A percentile compares a stretch with the other conserved stretches of the same genome.
Conservation (phyloP, 1,140 invertebrate species). For the Sinella curviseta region DNA sequence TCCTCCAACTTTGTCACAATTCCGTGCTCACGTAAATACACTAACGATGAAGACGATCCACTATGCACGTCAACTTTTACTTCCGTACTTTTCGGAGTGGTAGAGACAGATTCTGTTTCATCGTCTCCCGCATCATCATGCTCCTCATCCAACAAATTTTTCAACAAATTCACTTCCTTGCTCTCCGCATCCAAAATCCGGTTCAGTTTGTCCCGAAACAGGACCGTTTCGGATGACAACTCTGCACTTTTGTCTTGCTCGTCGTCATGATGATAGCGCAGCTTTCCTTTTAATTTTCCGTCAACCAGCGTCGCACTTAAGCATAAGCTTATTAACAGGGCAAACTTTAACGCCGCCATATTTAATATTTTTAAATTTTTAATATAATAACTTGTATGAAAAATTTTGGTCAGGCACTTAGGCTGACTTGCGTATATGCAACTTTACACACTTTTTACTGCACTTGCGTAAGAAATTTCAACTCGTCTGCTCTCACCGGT, state of each 20-base stretch:
- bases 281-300: slow-evolving; percentile 8
- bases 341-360: no score
- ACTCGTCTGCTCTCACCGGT: not conserved
- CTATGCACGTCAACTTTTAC: not conserved
- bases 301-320: not conserved
- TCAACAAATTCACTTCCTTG: slow-evolving; percentile 32
- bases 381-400: no score
- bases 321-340: not conserved
- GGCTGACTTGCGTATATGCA: no score
- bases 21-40: not conserved
- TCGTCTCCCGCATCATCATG: not conserved
- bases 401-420: no score
- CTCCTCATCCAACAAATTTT: not conserved
- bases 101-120: slow-evolving; percentile 20
- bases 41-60: not conserved
- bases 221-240: not conserved
- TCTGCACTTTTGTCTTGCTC: not conserved
- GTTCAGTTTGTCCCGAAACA: slow-evolving; percentile 28
- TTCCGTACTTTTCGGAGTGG: not conserved
- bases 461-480: no score
- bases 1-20: slow-evolving; percentile 36
- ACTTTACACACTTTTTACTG: no score
- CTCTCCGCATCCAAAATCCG: slow-evolving; percentile 37
- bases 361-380: no score
- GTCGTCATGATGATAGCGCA: not conserved